Percentiles rank a stretch among this genome's conserved stretches.
Evolutionary conservation across 1,140 invertebrate genomes (phyloP).

Genomic region (Ruditapes philippinarum): DNA sequence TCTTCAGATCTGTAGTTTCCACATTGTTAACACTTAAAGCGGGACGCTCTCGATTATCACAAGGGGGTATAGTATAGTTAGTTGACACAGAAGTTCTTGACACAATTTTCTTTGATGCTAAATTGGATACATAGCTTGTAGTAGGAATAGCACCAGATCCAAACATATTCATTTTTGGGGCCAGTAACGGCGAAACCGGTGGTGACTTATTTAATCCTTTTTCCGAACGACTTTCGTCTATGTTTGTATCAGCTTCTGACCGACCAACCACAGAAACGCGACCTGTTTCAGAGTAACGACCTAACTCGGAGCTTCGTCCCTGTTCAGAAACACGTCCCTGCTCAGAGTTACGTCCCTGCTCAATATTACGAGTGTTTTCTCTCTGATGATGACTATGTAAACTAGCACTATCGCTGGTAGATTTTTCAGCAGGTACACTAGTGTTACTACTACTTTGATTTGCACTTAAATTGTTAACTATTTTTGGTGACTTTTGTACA

Average conservation of each 20-base stretch:
- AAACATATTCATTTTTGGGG: slow-evolving; percentile 59
- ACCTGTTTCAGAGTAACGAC: background rate
- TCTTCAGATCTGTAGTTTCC: slow-evolving; percentile 80
- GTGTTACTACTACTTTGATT: slow-evolving; percentile 55
- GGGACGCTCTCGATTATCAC: slow-evolving; percentile 60
- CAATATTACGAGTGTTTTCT: background rate
- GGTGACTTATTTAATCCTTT: background rate
- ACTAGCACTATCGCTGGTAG: slow-evolving; percentile 26
- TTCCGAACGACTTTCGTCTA: slow-evolving; percentile 14
- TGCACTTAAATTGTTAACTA: slow-evolving; percentile 30
- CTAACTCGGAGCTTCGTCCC: background rate
- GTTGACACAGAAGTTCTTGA: slow-evolving; percentile 81
- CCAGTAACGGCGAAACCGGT: slow-evolving; percentile 26
- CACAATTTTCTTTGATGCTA: slow-evolving; percentile 71
- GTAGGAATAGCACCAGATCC: slow-evolving; percentile 57
- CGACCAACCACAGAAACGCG: slow-evolving; percentile 1
- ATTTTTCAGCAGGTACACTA: slow-evolving; percentile 23
- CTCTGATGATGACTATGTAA: slow-evolving; percentile 36
- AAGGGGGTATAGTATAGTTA: slow-evolving; percentile 77
- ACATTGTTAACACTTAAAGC: slow-evolving; percentile 80
- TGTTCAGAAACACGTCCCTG: background rate
- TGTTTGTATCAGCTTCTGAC: background rate
- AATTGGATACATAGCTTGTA: slow-evolving; percentile 50
- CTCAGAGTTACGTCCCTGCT: background rate
- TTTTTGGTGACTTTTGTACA: slow-evolving; percentile 55